A percentile compares a stretch with the other conserved stretches of the same genome.
Evolutionary conservation across 2,888 invertebrate species (phyloP).

Genomic region (Argyresthia albistria): DNA sequence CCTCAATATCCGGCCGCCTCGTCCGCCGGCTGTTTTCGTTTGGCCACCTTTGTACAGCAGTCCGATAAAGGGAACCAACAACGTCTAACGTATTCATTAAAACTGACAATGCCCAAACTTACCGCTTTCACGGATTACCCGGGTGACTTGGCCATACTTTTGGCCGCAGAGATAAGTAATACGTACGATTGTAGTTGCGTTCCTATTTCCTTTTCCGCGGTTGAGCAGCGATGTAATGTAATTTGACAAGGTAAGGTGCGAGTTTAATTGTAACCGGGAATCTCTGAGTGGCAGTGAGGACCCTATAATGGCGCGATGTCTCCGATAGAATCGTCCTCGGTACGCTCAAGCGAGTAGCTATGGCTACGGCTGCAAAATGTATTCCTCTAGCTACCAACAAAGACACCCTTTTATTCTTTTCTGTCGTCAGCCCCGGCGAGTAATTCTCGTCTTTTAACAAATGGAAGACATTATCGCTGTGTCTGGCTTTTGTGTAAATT

Average conservation of each 20-base stretch:
- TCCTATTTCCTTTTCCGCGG: no score
- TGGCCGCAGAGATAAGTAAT: no score
- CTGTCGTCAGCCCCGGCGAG: constrained; percentile 46
- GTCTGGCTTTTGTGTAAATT: constrained; percentile 63
- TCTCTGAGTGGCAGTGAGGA: not conserved
- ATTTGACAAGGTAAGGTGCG: not conserved
- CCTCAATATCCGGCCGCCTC: constrained; percentile 28
- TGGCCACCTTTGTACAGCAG: constrained; percentile 27
- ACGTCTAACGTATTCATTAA: constrained; percentile 17
- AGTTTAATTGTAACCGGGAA: not conserved
- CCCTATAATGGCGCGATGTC: constrained; percentile 35
- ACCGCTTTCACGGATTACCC: constrained; percentile 2
- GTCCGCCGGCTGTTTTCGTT: constrained; percentile 26
- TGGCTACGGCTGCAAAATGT: constrained; percentile 46
- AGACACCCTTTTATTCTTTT: constrained; percentile 57
- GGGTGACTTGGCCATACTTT: no score
- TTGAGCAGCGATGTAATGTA: not conserved
- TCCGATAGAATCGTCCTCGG: constrained; percentile 1
- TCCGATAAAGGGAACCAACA: constrained; percentile 24
- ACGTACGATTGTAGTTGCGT: no score
- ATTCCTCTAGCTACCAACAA: constrained; percentile 48
- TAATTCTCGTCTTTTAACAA: constrained; percentile 63
- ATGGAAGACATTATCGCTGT: constrained; percentile 62
- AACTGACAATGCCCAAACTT: constrained; percentile 16
- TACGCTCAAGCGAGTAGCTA: constrained; percentile 20